Evolutionary conservation across 2,888 invertebrate species (phyloP).

Genomic region (Caenorhabditis becei): DNA sequence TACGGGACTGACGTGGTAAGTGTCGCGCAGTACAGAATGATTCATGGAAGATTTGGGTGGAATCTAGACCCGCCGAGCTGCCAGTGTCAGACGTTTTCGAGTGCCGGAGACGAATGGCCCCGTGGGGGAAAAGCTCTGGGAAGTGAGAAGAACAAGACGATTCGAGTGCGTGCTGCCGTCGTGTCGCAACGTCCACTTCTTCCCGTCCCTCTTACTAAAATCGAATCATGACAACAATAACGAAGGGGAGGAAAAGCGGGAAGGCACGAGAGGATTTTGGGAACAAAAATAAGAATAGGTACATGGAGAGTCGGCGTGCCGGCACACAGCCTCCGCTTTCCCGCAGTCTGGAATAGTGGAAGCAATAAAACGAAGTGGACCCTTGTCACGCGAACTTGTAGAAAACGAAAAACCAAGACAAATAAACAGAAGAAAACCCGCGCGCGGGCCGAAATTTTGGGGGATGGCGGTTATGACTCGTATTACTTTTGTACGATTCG

Average conservation of each 20-base stretch:
- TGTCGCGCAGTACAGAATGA: conserved; percentile 22
- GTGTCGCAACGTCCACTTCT: conserved; percentile 25
- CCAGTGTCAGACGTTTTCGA: conserved; percentile 45
- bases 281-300: conserved; percentile 13
- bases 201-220: conserved; percentile 16
- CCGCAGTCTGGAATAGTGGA: conserved; percentile 23
- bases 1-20: conserved; percentile 12
- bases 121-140: conserved; percentile 54
- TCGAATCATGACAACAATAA: conserved; percentile 51
- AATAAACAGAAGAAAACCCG: conserved; percentile 41
- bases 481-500: conserved; percentile 42
- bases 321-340: not conserved
- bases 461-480: conserved; percentile 11
- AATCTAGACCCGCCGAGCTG: conserved; percentile 26
- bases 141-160: conserved; percentile 20
- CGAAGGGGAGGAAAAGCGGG: not conserved
- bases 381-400: conserved; percentile 57
- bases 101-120: conserved; percentile 53
- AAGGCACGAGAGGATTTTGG: not conserved
- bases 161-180: not conserved
- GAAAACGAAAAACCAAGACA: conserved; percentile 35
- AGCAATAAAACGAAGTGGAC: conserved; percentile 52
- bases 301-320: not conserved
- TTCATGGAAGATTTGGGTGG: conserved; percentile 20
- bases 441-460: conserved; percentile 14